These are phyloP conservation scores for Strix aluco DNA, from an alignment of 2,113 vertebrate species.

Conservation along the genomic window DNA sequence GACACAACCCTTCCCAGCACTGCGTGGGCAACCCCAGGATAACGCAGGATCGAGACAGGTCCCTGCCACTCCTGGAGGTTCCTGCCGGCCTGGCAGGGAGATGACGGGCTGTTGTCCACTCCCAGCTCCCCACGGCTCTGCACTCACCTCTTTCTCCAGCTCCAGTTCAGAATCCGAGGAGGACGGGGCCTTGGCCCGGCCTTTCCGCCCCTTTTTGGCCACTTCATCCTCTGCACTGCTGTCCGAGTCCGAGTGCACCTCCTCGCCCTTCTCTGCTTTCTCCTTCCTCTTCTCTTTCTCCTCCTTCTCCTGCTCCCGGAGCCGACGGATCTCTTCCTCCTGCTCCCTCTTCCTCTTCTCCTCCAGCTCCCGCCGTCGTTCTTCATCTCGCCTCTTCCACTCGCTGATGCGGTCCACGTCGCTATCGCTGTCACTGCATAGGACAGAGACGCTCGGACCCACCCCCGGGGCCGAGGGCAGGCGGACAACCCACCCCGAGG, in stretches of 20 bases:
- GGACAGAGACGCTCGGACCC: background rate
- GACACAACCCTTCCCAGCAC: background rate
- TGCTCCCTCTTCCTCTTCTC: slow-evolving; percentile 91
- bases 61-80: background rate
- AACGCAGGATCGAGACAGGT: rapidly evolving
- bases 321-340: slow-evolving; percentile 89
- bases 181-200: slow-evolving; percentile 73
- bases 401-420: slow-evolving; percentile 92
- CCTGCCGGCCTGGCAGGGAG: background rate
- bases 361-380: slow-evolving; percentile 88
- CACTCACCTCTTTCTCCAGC: slow-evolving; percentile 71
- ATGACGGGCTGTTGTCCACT: rapidly evolving
- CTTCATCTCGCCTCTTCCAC: slow-evolving; percentile 94
- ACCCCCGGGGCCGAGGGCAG: background rate
- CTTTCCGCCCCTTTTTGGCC: slow-evolving; percentile 85
- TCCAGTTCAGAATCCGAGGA: slow-evolving; percentile 89
- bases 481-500: rapidly evolving
- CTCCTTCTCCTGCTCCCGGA: slow-evolving; percentile 91
- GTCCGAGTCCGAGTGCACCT: slow-evolving; percentile 56
- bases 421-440: slow-evolving; percentile 78
- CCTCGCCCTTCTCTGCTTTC: slow-evolving; percentile 78
- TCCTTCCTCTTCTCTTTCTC: slow-evolving; percentile 89
- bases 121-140: rapidly evolving
- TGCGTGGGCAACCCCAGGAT: background rate
- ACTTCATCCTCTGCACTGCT: slow-evolving; percentile 84